phyloP scores from a whole-genome alignment of 2,113 vertebrate species.

The Myiopsitta monachus region DNA sequence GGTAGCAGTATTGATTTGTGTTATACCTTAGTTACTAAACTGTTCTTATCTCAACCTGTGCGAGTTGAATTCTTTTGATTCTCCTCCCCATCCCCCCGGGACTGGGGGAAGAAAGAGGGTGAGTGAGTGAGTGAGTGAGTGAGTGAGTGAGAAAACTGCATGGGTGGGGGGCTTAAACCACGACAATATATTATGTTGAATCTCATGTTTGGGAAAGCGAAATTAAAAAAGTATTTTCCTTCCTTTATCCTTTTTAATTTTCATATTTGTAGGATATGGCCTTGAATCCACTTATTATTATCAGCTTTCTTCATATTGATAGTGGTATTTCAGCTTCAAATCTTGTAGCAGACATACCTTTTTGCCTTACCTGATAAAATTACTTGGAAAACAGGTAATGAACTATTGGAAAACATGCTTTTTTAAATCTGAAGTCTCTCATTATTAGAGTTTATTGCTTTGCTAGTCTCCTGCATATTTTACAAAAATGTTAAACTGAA shows the following conservation, averaged over 20 bases:
- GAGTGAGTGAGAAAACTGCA: too few relatives aligned
- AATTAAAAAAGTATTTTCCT: not conserved
- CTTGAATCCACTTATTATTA: not conserved
- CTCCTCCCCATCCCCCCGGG: too few relatives aligned
- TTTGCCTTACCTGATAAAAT: not conserved
- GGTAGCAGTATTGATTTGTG: too few relatives aligned
- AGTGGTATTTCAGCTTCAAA: not conserved
- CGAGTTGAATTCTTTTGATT: too few relatives aligned
- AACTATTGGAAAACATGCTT: rapidly evolving
- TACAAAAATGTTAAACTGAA: not conserved
- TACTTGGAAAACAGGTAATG: not conserved
- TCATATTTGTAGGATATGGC: not conserved
- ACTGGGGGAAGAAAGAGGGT: too few relatives aligned
- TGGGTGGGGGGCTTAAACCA: too few relatives aligned
- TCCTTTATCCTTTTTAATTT: not conserved
- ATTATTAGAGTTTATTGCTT: not conserved
- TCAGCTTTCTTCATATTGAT: not conserved
- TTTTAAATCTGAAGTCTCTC: not conserved
- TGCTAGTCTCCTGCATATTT: not conserved
- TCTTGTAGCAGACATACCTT: not conserved
- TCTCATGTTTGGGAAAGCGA: not conserved
- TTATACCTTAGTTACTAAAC: too few relatives aligned
- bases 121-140: too few relatives aligned
- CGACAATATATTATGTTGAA: not conserved
- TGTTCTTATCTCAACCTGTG: too few relatives aligned